Conservation (phyloP, 2,888 invertebrate species). For the Hypolimnas misippus region DNA sequence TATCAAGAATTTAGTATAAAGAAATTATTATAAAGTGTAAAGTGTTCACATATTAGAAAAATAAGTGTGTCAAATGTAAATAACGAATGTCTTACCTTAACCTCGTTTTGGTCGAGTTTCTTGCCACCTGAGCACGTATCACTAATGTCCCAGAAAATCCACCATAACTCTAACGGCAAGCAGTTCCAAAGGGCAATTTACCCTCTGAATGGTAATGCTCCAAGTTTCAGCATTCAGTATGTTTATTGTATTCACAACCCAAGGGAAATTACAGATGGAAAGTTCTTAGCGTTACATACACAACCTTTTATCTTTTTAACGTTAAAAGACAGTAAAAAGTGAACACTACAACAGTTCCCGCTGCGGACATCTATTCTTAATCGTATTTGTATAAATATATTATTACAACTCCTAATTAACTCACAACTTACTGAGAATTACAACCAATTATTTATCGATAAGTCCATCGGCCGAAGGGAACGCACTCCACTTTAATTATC, state of each 20-base stretch:
- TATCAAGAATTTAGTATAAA: no score
- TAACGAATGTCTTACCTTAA: conserved; percentile 32
- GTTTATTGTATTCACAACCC: conserved; percentile 79
- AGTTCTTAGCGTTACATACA: conserved; percentile 55
- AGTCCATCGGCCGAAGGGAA: conserved; percentile 49
- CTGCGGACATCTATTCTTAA: conserved; percentile 60
- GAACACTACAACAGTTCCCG: conserved; percentile 54
- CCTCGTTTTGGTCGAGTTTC: conserved; percentile 22
- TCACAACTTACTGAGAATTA: conserved; percentile 75
- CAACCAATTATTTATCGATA: conserved; percentile 62
- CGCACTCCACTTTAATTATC: conserved; percentile 61
- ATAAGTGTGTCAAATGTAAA: neutral
- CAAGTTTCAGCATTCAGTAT: conserved; percentile 66
- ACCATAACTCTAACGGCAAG: conserved; percentile 57
- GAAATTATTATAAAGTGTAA: no score
- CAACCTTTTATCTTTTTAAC: conserved; percentile 54
- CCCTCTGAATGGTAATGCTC: conserved; percentile 62
- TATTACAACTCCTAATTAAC: conserved; percentile 58
- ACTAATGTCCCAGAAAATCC: conserved; percentile 54
- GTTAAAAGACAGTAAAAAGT: conserved; percentile 46
- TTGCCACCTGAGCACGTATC: conserved; percentile 42
- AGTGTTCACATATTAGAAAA: neutral
- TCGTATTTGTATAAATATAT: conserved; percentile 62
- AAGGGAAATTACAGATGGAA: conserved; percentile 68
- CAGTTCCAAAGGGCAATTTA: conserved; percentile 53